phyloP scores from a whole-genome alignment of 2,797 vertebrate species.

The Pseudopleuronectes americanus region DNA sequence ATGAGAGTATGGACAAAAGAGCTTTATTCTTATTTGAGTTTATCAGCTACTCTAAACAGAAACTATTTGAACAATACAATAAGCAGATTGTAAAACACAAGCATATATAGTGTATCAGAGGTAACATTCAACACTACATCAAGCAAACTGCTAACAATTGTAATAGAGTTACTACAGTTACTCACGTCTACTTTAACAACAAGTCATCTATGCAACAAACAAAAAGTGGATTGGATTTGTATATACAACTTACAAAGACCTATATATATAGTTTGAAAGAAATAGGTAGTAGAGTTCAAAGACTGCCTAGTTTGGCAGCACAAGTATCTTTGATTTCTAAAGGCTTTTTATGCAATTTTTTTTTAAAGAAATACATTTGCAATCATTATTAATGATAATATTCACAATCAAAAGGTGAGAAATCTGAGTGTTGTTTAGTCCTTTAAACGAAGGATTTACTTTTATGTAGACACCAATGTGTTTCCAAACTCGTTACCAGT shows the following conservation, averaged over 20 bases:
- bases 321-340: conserved; percentile 25
- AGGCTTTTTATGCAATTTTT: not conserved
- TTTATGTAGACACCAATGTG: not conserved
- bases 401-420: not conserved
- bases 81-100: conserved; percentile 16
- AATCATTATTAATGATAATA: conserved; percentile 8
- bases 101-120: not conserved
- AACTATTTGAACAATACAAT: conserved; percentile 4
- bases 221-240: conserved; percentile 31
- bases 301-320: conserved; percentile 12
- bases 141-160: conserved; percentile 13
- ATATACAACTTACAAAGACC: conserved; percentile 39
- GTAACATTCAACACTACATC: conserved; percentile 43
- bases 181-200: conserved; percentile 22
- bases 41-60: conserved; percentile 1
- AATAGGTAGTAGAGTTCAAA: conserved; percentile 18
- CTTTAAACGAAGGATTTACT: not conserved
- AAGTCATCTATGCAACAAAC: conserved; percentile 7
- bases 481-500: not conserved
- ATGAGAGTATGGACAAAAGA: not conserved
- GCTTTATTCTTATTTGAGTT: conserved; percentile 5
- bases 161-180: conserved; percentile 24
- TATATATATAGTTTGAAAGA: conserved; percentile 40
- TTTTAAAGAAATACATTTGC: not conserved
- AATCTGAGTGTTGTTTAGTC: not conserved